Base-by-base conservation (phyloP, 2,888 invertebrate species). In the Oasisia sp. region DNA sequence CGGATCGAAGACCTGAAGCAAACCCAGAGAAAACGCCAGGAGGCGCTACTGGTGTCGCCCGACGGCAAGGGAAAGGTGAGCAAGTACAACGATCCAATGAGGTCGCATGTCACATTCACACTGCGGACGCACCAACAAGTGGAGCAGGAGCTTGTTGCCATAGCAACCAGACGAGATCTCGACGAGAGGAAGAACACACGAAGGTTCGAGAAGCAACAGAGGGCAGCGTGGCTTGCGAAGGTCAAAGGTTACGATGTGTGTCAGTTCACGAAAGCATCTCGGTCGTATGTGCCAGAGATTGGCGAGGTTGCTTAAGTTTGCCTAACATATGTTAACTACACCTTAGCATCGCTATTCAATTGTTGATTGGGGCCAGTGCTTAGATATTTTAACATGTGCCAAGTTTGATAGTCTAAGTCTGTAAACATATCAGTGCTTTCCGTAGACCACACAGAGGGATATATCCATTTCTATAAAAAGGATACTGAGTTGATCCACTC, bases 31-130 rank as follows among this genome's bases (percentile, higher is more conserved):
- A 27, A 44, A 91, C 91, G 91, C 91, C 50, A 56, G n/a, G n/a
- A 74, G 58, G 32, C 32, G 11, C 32, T 91, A 74, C 50, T 56
- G 74, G 58, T 91, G 91, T 32, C 45, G 32, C 32, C 91, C 3
- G 92, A 50, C 45, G 95, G 94, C 19, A 89, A 94, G 27, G 95
- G 95, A 4, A 94, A 94, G 91, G 95, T 95, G 89, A 95, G 95
- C 92, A 94, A 94, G 50, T 95, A 94, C 93, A 96, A 95, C 93
- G 94, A 95, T 90, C 96, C 96, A 11, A 93, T 96, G 94, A 93
- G 96, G 38, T 95, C 94, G 50, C 95, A 95, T 93, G 94, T 94
- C 32, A 94, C 95, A 92, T 96, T 96, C 94, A 95, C 95, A 92
- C 94, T 96, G 92, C 93, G 94, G 45, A 96, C 96, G 19, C 95